Conservation (phyloP, 2,888 invertebrate species). For the Encarsia formosa region DNA sequence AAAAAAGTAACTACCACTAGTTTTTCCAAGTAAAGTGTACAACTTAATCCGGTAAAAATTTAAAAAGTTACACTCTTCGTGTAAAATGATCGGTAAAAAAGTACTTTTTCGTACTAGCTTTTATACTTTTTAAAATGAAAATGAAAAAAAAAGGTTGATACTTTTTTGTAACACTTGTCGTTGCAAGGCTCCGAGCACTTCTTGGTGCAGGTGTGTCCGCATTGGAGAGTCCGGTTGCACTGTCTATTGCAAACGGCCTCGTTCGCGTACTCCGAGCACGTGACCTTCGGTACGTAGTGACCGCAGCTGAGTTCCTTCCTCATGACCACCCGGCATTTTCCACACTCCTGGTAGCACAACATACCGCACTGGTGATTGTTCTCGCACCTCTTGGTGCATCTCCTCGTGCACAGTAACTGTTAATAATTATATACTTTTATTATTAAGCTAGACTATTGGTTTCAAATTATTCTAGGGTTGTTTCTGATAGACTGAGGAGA, state of each 20-base stretch:
- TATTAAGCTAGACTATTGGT: not conserved
- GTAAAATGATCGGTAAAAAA: too few relatives aligned
- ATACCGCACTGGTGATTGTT: conserved; percentile 1
- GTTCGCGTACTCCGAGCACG: conserved; percentile 1
- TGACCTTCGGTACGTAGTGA: not conserved
- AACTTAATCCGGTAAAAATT: too few relatives aligned
- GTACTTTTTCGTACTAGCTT: too few relatives aligned
- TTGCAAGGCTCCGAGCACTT: conserved; percentile 2
- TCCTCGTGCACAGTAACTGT: not conserved
- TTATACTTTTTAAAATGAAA: too few relatives aligned
- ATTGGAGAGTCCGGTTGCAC: not conserved
- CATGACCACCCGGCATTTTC: not conserved
- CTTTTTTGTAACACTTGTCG: not conserved
- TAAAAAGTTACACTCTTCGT: too few relatives aligned
- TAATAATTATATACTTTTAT: not conserved
- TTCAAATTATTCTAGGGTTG: not conserved
- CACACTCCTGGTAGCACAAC: conserved; percentile 3
- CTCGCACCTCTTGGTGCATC: not conserved
- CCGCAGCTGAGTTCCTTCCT: conserved; percentile 6
- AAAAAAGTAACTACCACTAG: too few relatives aligned
- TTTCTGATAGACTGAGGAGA: not conserved
- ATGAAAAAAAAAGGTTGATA: too few relatives aligned
- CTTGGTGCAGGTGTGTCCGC: conserved; percentile 4
- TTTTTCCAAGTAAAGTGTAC: too few relatives aligned
- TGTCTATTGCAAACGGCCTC: not conserved